phyloP scores from a whole-genome alignment of 2,797 vertebrate species.

The Enteromius afrohamiltoni region DNA sequence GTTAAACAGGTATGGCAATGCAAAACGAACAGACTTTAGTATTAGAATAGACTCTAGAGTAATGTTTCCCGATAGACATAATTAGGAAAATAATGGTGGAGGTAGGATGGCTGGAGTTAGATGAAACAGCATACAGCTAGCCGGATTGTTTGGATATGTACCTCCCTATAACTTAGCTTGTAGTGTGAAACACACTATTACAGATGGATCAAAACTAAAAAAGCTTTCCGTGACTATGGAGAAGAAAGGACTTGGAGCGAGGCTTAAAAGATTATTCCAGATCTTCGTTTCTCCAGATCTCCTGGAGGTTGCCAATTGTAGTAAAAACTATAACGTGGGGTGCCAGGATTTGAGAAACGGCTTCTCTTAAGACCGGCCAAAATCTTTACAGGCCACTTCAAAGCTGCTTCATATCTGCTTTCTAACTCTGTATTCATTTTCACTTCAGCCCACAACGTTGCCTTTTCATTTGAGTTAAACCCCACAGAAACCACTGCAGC shows the following conservation, averaged over 20 bases:
- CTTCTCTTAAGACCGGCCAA: constrained; percentile 63
- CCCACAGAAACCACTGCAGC: constrained; percentile 44
- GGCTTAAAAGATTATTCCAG: constrained; percentile 49
- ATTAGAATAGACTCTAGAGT: constrained; percentile 9
- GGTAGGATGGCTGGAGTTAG: neutral
- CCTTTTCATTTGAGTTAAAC: constrained; percentile 56
- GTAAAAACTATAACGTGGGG: constrained; percentile 53
- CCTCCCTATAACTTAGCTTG: constrained; percentile 10
- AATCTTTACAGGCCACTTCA: constrained; percentile 65
- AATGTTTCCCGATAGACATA: constrained; percentile 15
- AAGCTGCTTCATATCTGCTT: constrained; percentile 60
- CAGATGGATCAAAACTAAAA: constrained; percentile 34
- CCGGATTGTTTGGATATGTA: neutral
- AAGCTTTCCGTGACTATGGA: constrained; percentile 41
- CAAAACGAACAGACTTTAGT: neutral
- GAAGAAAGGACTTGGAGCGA: constrained; percentile 38
- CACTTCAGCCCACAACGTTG: constrained; percentile 48
- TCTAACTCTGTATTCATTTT: constrained; percentile 53
- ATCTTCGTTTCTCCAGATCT: constrained; percentile 53
- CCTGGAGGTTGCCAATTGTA: constrained; percentile 56
- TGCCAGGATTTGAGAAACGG: constrained; percentile 50
- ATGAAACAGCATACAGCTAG: neutral
- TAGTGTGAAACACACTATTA: constrained; percentile 28
- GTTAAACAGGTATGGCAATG: constrained; percentile 1
- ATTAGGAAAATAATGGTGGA: constrained; percentile 22